Evolutionary conservation across 1,140 invertebrate genomes (phyloP).

Genomic region (Tachypleus tridentatus): DNA sequence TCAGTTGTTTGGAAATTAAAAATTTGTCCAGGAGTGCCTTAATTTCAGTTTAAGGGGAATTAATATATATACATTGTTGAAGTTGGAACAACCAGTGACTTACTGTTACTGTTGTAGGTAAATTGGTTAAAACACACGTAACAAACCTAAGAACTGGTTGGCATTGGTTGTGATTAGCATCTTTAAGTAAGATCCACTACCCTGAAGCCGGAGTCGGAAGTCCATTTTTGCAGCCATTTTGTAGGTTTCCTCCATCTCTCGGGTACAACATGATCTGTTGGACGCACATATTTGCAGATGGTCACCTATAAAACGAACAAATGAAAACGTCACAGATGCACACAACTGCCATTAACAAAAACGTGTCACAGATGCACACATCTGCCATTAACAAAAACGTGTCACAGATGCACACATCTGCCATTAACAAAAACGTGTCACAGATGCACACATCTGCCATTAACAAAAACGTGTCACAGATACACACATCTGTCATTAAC

Average conservation of each 20-base stretch:
- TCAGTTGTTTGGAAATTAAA: too few species aligned
- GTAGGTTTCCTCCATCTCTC: slow-evolving; percentile 10
- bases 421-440: not conserved
- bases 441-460: not conserved
- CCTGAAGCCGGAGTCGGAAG: slow-evolving; percentile 11
- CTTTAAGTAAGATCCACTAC: slow-evolving; percentile 11
- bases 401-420: too few species aligned
- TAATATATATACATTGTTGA: too few species aligned
- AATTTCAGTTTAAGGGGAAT: too few species aligned
- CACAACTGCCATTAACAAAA: not conserved
- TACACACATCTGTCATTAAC: not conserved
- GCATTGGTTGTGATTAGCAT: slow-evolving; percentile 15
- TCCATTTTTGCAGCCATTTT: slow-evolving; percentile 12
- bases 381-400: not conserved
- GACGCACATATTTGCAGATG: slow-evolving; percentile 13
- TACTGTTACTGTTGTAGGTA: too few species aligned
- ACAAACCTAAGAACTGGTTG: not conserved
- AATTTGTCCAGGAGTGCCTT: too few species aligned
- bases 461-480: not conserved
- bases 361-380: not conserved
- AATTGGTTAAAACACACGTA: too few species aligned
- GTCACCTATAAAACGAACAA: slow-evolving; percentile 7
- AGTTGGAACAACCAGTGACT: too few species aligned
- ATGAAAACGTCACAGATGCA: not conserved
- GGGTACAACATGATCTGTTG: slow-evolving; percentile 10